Evolutionary conservation across 2,113 vertebrate genomes (phyloP), one percentile per base, ranked within the genome.

Genomic region (Crotophaga sulcirostris): DNA sequence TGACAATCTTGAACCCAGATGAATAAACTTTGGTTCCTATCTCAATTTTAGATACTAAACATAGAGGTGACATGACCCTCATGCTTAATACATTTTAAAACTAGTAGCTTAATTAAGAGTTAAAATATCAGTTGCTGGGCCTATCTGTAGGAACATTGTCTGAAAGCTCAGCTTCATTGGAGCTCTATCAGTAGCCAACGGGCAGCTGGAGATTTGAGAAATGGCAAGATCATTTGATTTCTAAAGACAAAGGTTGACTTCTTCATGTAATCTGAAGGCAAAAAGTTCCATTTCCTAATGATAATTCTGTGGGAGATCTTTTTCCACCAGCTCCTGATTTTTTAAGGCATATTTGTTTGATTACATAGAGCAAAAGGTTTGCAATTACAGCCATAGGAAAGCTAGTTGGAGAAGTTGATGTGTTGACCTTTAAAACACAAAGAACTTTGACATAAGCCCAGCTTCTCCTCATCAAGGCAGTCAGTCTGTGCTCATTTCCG

Each of bases 371-470:
- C n/a, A 67, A 60, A 93, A 87, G 42, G 28, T 80, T 87, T 96
- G 87, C 54, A 74, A 89, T 88, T 91, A 34, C 47, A 94, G 70
- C 44, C 33, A 33, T 5, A 77, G 60, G 40, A 85, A 93, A 86
- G 13, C 38, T 26, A n/a, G 9, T 54, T 89, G 81, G 59, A 83
- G 89, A 54, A 34, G 55, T 3, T 89, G 79, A 66, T 52, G 26
- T 79, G 38, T 58, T 87, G 90, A 96, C 58, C 45, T 94, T 92
- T 72, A 90, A 73, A 93, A 79, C 55, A 56, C 58, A 69, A 47
- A 84, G 34, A 83, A 86, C 59, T 87, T 70, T 75, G 83, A 70
- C 89, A 81, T 34, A 73, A 78, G 87, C 93, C 29, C 44, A 54
- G 87, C 45, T 77, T 96, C 63, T 36, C 79, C 70, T 93, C 75